These are phyloP conservation scores for Enteromius mattozi DNA, from an alignment of 2,797 vertebrate species.

Conservation along the genomic window DNA sequence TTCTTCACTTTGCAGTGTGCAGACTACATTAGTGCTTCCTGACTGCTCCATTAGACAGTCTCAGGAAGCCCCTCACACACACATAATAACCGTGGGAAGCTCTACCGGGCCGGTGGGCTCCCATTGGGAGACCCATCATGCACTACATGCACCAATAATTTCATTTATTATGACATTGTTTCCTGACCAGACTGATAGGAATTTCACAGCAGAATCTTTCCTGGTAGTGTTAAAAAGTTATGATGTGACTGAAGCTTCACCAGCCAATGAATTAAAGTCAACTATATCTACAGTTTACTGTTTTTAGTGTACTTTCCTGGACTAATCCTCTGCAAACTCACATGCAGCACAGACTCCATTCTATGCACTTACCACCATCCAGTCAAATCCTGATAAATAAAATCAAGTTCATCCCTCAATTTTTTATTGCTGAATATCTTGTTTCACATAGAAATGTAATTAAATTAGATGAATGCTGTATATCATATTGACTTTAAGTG, in stretches of 20 bases:
- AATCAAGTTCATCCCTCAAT: neutral
- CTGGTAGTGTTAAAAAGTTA: neutral
- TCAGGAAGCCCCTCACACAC: conserved; percentile 6
- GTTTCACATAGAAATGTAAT: conserved; percentile 1
- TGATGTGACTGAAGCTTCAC: neutral
- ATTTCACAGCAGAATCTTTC: neutral
- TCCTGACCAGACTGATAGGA: neutral
- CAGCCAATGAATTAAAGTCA: neutral
- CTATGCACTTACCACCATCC: neutral
- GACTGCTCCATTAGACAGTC: conserved; percentile 22
- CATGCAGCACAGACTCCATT: neutral
- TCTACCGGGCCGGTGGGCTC: neutral
- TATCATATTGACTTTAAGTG: conserved; percentile 8
- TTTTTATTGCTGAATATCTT: neutral
- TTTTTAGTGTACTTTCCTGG: neutral
- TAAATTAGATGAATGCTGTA: neutral
- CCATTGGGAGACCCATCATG: neutral
- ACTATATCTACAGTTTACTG: neutral
- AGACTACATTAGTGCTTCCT: conserved; percentile 23
- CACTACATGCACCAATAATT: neutral
- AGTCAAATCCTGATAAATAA: neutral
- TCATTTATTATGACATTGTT: neutral
- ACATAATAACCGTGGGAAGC: neutral
- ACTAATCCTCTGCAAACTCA: neutral
- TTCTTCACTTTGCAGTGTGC: neutral